phyloP scores from a whole-genome alignment of 1,140 invertebrate species.

The Brachionus koreanus region DNA sequence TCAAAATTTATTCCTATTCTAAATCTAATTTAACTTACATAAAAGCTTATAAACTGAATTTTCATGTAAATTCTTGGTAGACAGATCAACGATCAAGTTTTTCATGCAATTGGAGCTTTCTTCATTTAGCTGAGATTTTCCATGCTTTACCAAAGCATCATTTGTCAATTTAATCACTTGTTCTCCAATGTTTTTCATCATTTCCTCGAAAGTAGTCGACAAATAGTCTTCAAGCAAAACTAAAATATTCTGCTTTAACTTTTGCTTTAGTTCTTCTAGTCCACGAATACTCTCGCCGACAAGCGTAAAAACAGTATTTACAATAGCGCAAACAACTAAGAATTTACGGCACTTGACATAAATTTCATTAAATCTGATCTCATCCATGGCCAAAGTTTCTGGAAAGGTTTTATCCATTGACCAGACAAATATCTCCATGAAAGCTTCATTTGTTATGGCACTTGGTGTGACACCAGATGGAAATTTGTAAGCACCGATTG shows the following conservation, averaged over 20 bases:
- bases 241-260: conserved; percentile 68
- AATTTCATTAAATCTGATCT: conserved; percentile 67
- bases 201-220: conserved; percentile 50
- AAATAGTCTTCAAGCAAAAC: conserved; percentile 64
- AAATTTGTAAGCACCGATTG: conserved; percentile 34
- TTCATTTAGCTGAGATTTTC: conserved; percentile 51
- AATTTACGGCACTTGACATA: conserved; percentile 65
- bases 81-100: conserved; percentile 67
- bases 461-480: conserved; percentile 38
- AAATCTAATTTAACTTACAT: conserved; percentile 63
- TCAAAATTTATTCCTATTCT: conserved; percentile 6
- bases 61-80: conserved; percentile 60
- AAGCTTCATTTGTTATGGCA: conserved; percentile 62
- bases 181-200: conserved; percentile 64
- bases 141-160: conserved; percentile 62
- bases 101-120: conserved; percentile 60
- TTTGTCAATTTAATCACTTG: conserved; percentile 70
- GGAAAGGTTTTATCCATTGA: conserved; percentile 60
- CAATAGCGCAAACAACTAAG: conserved; percentile 65
- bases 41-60: conserved; percentile 71
- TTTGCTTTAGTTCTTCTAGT: conserved; percentile 66
- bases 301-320: conserved; percentile 65
- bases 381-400: conserved; percentile 71
- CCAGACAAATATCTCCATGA: conserved; percentile 74
- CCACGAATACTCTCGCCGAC: conserved; percentile 63